A percentile compares a stretch with the other conserved stretches of the same genome.
These are phyloP conservation scores for Pristionchus entomophagus DNA, from an alignment of 2,888 invertebrate species.

Conservation along the genomic window DNA sequence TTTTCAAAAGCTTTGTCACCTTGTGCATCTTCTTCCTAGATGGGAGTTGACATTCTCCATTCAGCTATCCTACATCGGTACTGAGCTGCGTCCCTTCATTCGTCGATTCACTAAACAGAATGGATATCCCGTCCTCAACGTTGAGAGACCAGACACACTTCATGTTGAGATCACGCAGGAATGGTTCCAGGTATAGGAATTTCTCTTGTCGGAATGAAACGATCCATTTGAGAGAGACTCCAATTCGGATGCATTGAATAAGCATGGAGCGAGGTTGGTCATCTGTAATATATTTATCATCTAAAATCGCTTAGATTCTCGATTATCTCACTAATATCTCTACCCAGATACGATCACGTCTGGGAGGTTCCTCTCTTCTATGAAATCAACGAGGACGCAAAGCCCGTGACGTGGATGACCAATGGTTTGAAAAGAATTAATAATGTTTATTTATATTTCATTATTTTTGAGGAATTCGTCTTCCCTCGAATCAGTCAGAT, in stretches of 20 bases:
- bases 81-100: conserved; percentile 18
- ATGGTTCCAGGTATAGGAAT: conserved; percentile 9
- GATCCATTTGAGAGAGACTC: neutral
- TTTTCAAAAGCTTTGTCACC: too few relatives aligned
- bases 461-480: neutral
- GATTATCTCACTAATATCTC: too few relatives aligned
- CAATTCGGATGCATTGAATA: conserved; percentile 55
- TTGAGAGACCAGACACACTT: conserved; percentile 63
- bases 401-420: conserved; percentile 67
- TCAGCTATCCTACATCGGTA: conserved; percentile 16
- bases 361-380: conserved; percentile 74
- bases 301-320: too few relatives aligned
- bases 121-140: conserved; percentile 68
- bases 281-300: neutral
- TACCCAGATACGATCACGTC: conserved; percentile 67
- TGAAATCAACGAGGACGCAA: conserved; percentile 59
- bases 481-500: conserved; percentile 57
- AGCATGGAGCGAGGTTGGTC: conserved; percentile 19
- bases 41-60: too few relatives aligned
- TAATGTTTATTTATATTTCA: neutral
- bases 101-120: conserved; percentile 52
- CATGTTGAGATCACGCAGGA: conserved; percentile 59
- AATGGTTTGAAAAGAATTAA: too few relatives aligned
- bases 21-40: neutral
- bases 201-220: neutral